Evolutionary conservation across 30 jellyfish, hydroid and myxozoan species (phyloP), one percentile per base, ranked within the genome.

Genomic region (Phacellophora camtschatica): DNA sequence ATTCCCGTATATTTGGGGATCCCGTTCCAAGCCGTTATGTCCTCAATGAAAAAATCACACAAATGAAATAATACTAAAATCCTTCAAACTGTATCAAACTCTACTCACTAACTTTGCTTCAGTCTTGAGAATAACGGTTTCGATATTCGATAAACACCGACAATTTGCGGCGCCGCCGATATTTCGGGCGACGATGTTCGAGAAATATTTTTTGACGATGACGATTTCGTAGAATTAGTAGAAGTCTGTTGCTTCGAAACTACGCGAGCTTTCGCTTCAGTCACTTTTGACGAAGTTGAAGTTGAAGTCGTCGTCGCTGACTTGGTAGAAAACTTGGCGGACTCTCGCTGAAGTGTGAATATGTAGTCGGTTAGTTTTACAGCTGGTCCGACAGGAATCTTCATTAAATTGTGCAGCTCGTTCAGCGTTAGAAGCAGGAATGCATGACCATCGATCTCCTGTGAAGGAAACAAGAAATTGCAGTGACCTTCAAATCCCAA

Each of bases 371-470:
- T 85, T 54, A 92, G 83, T 50, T 85, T 85, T 68, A 74, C 56
- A 2, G 98, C 96, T 3, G 95, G 92, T 8, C 96, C 98, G 13
- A 92, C 82, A 20, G 90, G 71, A 1, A 92, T 66, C 12, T 95
- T 95, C 69, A 92, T 59, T 18, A 92, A 70, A 34, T 85, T 81
- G 89, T 92, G 98, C 36, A 92, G 85, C 79, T 92, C 98, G 71
- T 79, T 96, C 31, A 92, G 65, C 20, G 98, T 92, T 54, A 92
- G 93, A n/a, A 92, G 83, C 23, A 92, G 81, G 27, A 92, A 76
- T 6, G 98, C 87, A 56, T 85, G 98, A 3, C 98, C 98, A 50
- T 92, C 98, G 61, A 92, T 71, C 25, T 92, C 98, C 98, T 92
- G 57, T 11, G 65, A 67, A 16, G 45, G 8, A 31, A 2, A 41